These are phyloP conservation scores for Hipposideros armiger DNA, from an alignment of 2,113 vertebrate genomes.

Conservation along the genomic window DNA sequence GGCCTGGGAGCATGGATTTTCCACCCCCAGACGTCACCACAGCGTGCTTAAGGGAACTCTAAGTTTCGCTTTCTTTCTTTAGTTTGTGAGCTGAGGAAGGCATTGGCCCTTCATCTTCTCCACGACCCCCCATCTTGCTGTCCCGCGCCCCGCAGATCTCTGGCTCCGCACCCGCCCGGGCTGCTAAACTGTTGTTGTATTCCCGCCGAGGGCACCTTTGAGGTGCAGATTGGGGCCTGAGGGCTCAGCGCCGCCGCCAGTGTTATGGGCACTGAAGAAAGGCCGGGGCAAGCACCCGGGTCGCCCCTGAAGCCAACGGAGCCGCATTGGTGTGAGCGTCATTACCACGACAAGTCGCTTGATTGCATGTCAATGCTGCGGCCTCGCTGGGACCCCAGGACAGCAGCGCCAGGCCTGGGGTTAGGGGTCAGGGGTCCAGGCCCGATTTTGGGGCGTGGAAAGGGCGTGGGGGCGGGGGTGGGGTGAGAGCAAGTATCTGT, in stretches of 20 bases:
- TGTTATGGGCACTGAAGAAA: constrained; percentile 71
- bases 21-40: background rate
- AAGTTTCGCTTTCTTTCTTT: constrained; percentile 72
- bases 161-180: background rate
- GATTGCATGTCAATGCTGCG: constrained; percentile 90
- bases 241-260: constrained; percentile 82
- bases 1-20: background rate
- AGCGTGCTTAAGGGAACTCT: background rate
- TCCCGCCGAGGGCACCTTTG: constrained; percentile 89
- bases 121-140: background rate
- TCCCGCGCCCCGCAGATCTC: background rate
- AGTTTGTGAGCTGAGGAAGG: background rate
- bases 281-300: constrained; percentile 53
- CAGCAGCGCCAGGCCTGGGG: constrained; percentile 51
- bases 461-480: no score
- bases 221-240: constrained; percentile 86
- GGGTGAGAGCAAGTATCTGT: background rate
- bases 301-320: constrained; percentile 70
- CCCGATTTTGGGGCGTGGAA: background rate
- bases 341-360: constrained; percentile 91
- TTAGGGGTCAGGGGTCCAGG: background rate
- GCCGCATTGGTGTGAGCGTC: constrained; percentile 81
- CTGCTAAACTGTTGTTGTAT: constrained; percentile 89
- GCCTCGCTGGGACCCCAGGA: background rate
- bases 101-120: background rate